Evolutionary conservation across 2,888 invertebrate species (phyloP), one percentile per base, ranked within the genome.

Genomic region (Amitus sp.): DNA sequence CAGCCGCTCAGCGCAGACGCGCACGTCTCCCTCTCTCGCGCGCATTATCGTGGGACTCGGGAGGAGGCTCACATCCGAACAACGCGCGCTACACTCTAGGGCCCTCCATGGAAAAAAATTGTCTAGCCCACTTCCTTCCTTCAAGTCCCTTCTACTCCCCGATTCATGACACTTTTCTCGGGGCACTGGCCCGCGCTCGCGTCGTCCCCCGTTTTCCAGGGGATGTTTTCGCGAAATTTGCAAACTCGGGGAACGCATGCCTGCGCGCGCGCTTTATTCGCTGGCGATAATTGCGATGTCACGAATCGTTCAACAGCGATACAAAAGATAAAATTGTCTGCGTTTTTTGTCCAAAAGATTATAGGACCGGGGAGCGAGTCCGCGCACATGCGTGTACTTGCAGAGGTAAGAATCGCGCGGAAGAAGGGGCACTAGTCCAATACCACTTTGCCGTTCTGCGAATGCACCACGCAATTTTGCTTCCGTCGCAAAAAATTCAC

Each of bases 41-140:
- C 67, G 72, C 77, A 80, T 79, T 78, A 76, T 79, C 77, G 78
- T 76, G 78, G 75, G n/a, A n/a, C n/a, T n/a, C n/a, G n/a, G n/a
- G n/a, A n/a, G n/a, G 77, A 79, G 76, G 73, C 74, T 76, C 74
- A 77, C 76, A 77, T 78, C 77, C 71, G 69, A 75, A 73, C 72
- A 69, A 67, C 37, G 37, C 37, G 12, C 68, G 62, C 39, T 53
- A 57, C 60, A 68, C 66, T 69, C 65, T 68, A 65, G 67, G 62
- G 59, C 53, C 53, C 60, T 68, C 52, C 65, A 65, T 65, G 60
- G 37, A 69, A 65, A 62, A 57, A 70, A 68, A 66, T 62, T 66
- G 69, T 71, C 71, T 71, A 69, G 71, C 68, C 67, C 60, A 69
- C 68, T 71, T 71, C 71, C 71, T 68, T 69, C 68, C 66, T 55